A percentile compares a stretch with the other conserved stretches of the same genome.
phyloP scores from a whole-genome alignment of 2,888 invertebrate genomes.

The Lycaena phlaeas region DNA sequence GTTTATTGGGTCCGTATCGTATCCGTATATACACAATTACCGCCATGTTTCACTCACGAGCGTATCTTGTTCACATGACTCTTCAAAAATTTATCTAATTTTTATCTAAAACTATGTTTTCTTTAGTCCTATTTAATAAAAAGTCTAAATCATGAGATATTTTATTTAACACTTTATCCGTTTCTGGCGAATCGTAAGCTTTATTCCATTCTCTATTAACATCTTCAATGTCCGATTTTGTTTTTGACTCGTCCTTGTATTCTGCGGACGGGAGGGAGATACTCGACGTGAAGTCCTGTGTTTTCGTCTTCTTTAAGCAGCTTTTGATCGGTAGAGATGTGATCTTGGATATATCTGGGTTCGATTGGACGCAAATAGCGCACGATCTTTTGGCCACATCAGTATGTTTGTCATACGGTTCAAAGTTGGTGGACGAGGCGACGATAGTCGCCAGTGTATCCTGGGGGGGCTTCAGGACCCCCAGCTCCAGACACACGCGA shows the following conservation, averaged over 20 bases:
- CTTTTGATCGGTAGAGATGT: constrained; percentile 58
- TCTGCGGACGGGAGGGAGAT: constrained; percentile 53
- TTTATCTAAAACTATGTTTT: constrained; percentile 29
- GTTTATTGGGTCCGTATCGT: background rate
- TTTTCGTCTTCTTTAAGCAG: constrained; percentile 52
- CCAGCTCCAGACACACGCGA: constrained; percentile 72
- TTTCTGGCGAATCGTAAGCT: constrained; percentile 48
- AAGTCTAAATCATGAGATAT: constrained; percentile 89
- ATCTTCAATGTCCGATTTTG: constrained; percentile 46
- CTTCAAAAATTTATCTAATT: constrained; percentile 54
- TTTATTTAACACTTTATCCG: constrained; percentile 81
- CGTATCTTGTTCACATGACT: constrained; percentile 28
- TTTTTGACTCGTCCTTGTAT: constrained; percentile 33
- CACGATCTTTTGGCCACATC: constrained; percentile 51
- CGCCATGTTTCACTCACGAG: constrained; percentile 48
- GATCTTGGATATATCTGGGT: constrained; percentile 51
- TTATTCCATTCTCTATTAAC: constrained; percentile 52
- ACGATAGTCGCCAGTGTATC: constrained; percentile 35
- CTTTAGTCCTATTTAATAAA: constrained; percentile 78
- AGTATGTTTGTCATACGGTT: constrained; percentile 42
- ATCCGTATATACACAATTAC: constrained; percentile 20
- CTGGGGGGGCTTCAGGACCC: constrained; percentile 36
- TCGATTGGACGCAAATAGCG: constrained; percentile 52
- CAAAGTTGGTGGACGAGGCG: constrained; percentile 47
- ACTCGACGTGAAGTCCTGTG: constrained; percentile 37